These are phyloP conservation scores for Oxyruncus cristatus DNA, from an alignment of 2,113 vertebrate species.

Conservation along the genomic window DNA sequence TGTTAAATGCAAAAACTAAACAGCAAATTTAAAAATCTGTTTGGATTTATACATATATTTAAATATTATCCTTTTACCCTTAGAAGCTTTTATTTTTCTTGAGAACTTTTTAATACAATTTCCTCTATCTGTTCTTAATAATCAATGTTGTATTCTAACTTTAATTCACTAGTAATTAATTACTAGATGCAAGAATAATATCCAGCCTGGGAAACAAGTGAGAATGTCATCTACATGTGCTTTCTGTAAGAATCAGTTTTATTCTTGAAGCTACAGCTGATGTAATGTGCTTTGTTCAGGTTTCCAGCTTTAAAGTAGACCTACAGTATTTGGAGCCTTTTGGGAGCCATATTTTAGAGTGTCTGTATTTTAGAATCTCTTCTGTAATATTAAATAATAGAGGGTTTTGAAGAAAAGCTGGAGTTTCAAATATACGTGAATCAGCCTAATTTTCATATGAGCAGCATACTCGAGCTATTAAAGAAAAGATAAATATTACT, in stretches of 20 bases:
- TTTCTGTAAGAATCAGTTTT: background rate
- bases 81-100: background rate
- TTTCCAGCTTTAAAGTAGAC: background rate
- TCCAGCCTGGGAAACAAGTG: slow-evolving; percentile 1
- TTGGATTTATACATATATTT: background rate
- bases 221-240: background rate
- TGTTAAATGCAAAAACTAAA: background rate
- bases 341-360: background rate
- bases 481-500: background rate
- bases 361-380: background rate
- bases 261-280: background rate
- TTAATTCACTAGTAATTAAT: background rate
- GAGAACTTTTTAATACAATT: background rate
- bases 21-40: background rate
- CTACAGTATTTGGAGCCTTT: background rate
- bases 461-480: background rate
- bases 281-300: background rate
- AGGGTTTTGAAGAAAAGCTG: background rate
- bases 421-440: background rate
- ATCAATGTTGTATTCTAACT: background rate
- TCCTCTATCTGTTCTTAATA: background rate
- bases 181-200: background rate
- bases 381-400: background rate
- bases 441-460: background rate
- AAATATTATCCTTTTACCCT: background rate